Evolutionary conservation across 1,140 invertebrate species (phyloP).

Genomic region (Euborellia annulipes): DNA sequence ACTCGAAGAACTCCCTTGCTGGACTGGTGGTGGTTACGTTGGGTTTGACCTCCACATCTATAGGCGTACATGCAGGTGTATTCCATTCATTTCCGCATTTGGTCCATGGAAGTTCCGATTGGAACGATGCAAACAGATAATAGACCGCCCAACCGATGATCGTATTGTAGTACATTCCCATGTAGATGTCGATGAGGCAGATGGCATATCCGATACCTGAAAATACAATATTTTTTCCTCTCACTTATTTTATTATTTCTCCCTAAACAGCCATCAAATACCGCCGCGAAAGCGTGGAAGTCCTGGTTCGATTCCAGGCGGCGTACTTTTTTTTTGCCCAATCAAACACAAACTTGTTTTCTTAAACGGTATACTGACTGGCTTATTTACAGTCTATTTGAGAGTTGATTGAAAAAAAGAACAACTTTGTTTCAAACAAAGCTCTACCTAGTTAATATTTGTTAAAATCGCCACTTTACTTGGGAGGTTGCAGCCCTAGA

Average conservation of each 20-base stretch:
- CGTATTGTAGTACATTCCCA: constrained; percentile 97
- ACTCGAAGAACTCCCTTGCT: constrained; percentile 90
- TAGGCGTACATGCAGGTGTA: constrained; percentile 58
- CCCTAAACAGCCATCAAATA: constrained; percentile 1
- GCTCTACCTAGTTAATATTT: too few relatives aligned
- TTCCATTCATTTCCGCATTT: constrained; percentile 87
- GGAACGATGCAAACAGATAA: constrained; percentile 74
- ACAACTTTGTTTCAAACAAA: too few relatives aligned
- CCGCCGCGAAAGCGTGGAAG: constrained; percentile 1
- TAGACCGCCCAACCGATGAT: constrained; percentile 96
- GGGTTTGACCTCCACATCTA: constrained; percentile 30
- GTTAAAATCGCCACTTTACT: too few relatives aligned
- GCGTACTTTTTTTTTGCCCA: too few relatives aligned
- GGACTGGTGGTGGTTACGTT: constrained; percentile 41
- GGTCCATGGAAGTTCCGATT: constrained; percentile 80
- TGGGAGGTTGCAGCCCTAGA: too few relatives aligned
- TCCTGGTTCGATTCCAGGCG: not conserved
- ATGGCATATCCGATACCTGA: constrained; percentile 91
- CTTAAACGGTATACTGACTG: too few relatives aligned
- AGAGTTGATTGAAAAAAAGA: too few relatives aligned
- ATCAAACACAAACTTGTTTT: too few relatives aligned
- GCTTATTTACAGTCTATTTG: too few relatives aligned
- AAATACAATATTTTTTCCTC: constrained; percentile 12
- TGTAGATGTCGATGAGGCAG: constrained; percentile 90
- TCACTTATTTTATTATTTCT: constrained; percentile 2